These are phyloP conservation scores for Notamacropus eugenii DNA, from an alignment of 2,797 vertebrate species.

Conservation along the genomic window DNA sequence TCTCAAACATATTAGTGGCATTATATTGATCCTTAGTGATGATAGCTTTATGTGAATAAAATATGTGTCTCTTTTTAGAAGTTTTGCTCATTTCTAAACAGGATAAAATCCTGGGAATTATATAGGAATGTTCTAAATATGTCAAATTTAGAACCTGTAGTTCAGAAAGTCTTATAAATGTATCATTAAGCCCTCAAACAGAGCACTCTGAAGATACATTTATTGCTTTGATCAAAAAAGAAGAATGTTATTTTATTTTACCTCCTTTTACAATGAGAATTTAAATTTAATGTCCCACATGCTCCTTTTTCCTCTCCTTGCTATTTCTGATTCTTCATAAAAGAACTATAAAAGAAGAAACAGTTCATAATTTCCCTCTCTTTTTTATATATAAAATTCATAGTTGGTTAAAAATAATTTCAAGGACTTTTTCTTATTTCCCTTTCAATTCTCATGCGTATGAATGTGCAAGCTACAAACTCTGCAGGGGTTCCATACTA, in stretches of 20 bases:
- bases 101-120: background rate
- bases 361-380: background rate
- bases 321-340: background rate
- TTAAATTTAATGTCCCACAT: background rate
- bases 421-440: slow-evolving; percentile 8
- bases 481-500: too few relatives aligned
- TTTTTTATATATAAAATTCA: background rate
- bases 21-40: background rate
- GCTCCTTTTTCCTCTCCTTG: background rate
- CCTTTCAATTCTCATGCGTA: slow-evolving; percentile 15
- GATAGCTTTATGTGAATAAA: background rate
- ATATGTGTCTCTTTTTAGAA: background rate
- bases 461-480: too few relatives aligned
- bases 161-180: background rate
- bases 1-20: background rate
- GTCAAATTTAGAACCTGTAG: background rate
- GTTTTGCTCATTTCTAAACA: background rate
- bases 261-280: background rate
- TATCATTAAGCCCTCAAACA: background rate
- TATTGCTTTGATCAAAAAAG: background rate
- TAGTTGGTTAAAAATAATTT: background rate
- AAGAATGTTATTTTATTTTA: background rate
- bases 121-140: background rate
- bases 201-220: background rate
- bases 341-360: background rate